Conservation (phyloP, 2,797 vertebrate genomes). For the Peromyscus attwateri region DNA sequence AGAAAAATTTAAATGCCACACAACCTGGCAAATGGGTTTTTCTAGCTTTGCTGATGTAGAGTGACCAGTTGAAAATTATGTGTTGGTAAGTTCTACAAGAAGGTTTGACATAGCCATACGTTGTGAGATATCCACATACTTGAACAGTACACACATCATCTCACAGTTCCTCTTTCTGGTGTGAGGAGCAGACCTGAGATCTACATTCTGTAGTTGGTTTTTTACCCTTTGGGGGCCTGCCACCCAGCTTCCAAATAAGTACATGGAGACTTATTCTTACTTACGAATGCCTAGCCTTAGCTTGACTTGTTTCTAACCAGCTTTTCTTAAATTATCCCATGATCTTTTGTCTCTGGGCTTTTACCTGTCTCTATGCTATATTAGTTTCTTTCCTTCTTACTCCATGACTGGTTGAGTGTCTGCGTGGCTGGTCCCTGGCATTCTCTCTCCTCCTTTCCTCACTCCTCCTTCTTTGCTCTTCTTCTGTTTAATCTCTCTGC, state of each 20-base stretch:
- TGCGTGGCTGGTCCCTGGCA: background rate
- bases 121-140: background rate
- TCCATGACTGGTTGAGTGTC: background rate
- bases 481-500: background rate
- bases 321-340: no score
- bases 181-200: background rate
- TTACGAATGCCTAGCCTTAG: background rate
- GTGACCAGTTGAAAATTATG: background rate
- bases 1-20: conserved; percentile 69
- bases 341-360: background rate
- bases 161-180: background rate
- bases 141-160: background rate
- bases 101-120: background rate
- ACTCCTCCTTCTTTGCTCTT: background rate
- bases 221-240: background rate
- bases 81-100: background rate
- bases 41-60: background rate
- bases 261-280: background rate
- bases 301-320: background rate
- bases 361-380: background rate
- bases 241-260: background rate
- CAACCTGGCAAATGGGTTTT: conserved; percentile 66
- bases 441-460: background rate
- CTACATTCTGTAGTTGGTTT: background rate
- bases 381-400: background rate